Conservation (phyloP, 1,140 invertebrate species). For the Atopsyche davidsoni region DNA sequence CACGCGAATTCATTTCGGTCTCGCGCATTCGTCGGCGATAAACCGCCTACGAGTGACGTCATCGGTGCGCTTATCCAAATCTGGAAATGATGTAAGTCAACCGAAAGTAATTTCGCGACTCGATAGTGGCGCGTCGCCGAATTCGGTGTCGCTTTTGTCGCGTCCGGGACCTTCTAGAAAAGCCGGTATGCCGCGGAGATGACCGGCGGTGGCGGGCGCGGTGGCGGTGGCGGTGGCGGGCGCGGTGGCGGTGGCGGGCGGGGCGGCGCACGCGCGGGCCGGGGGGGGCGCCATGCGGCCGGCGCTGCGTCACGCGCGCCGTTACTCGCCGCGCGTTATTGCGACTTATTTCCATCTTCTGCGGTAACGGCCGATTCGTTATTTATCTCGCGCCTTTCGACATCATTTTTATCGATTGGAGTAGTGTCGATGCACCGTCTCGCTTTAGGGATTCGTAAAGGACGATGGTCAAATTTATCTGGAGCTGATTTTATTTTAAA, state of each 20-base stretch:
- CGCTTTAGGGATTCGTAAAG: no score
- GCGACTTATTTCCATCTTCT: conserved; percentile 13
- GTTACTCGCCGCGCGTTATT: conserved; percentile 35
- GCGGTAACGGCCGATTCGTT: no score
- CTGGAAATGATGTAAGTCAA: conserved; percentile 41
- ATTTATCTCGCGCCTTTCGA: no score
- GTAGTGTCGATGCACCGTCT: no score
- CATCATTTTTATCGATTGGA: no score
- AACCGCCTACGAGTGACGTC: conserved; percentile 41
- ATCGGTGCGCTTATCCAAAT: conserved; percentile 40
- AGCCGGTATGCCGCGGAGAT: conserved; percentile 32
- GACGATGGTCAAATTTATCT: no score
- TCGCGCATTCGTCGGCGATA: conserved; percentile 21
- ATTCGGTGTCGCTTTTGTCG: no score
- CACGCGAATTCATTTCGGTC: conserved; percentile 16
- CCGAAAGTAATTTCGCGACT: conserved; percentile 30
- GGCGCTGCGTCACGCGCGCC: conserved; percentile 44
- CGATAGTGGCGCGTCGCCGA: no score
- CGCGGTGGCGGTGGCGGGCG: conserved; percentile 35
- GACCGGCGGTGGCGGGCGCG: no score
- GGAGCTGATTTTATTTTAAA: no score
- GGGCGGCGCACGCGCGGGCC: conserved; percentile 25
- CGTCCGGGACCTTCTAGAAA: conserved; percentile 32
- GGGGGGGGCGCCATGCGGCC: conserved; percentile 33
- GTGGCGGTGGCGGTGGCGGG: conserved; percentile 35